Evolutionary conservation across 1,140 invertebrate species (phyloP), one percentile per base, ranked within the genome.

Genomic region (Drosophila funebris): DNA sequence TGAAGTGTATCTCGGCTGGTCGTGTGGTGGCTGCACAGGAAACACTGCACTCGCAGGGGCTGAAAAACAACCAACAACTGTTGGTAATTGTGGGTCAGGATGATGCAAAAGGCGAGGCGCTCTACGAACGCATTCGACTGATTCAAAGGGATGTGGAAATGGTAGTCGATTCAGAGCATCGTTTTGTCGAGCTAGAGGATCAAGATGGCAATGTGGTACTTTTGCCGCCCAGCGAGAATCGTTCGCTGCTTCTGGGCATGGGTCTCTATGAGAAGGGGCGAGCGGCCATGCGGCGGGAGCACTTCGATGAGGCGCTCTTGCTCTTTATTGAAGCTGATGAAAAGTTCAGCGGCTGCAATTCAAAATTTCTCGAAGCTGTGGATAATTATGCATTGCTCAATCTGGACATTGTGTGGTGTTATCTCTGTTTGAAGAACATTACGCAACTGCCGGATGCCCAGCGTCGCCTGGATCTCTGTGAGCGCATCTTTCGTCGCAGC

Each of bases 371-470:
- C 14, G 93, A 94, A 54, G 90, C 92, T 0, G 95, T 96, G 20
- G 96, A 97, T 90, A 97, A 96, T 83, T 96, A 95, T 93, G 96
- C 95, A 0, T 92, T 97, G 0, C 91, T 97, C 1, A 95, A 96
- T 92, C 91, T 97, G 74, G 96, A 97, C 90, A 96, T 97, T 76
- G 95, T 95, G 1, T 97, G 96, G 96, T 96, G 96, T 90, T 97
- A 97, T 92, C 92, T 97, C 16, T 94, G 94, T 83, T 92, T 97
- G 2, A 90, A 91, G 78, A 96, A 94, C 84, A 92, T 96, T 13
- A 92, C 93, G 9, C 94, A 96, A 61, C 90, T 96, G 31, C 95
- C 95, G 13, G 95, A 96, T 91, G 96, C 96, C 8, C 94, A 95
- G 53, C 81, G 93, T 16, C 92, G 96, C 44, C 92, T 97, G 18